These are phyloP conservation scores for Helleia helle DNA, from an alignment of 2,888 invertebrate species.

Conservation along the genomic window DNA sequence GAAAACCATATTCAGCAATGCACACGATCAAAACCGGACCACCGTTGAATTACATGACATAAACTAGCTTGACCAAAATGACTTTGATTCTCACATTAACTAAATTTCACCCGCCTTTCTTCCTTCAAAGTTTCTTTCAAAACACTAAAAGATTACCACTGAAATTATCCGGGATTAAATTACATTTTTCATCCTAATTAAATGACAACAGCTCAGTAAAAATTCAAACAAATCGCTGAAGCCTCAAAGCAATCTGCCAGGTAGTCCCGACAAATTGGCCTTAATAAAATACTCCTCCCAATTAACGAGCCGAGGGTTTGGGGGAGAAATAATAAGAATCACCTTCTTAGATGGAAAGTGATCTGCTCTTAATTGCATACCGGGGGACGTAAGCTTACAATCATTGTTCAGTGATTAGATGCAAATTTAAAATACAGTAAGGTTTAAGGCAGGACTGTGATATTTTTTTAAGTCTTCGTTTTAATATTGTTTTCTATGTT, in stretches of 20 bases:
- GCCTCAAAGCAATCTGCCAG: constrained; percentile 48
- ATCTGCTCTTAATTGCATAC: constrained; percentile 32
- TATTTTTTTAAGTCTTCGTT: no score
- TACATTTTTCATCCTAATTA: constrained; percentile 12
- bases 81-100: no score
- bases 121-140: no score
- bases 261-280: constrained; percentile 65
- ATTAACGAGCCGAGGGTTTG: constrained; percentile 46
- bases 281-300: constrained; percentile 63
- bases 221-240: constrained; percentile 37
- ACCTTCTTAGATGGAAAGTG: constrained; percentile 57
- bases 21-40: no score
- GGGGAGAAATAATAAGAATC: constrained; percentile 61
- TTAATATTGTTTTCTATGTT: no score
- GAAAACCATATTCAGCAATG: no score
- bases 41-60: no score
- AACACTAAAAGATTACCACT: no score
- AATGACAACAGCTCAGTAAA: constrained; percentile 17
- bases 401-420: constrained; percentile 9
- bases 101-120: no score
- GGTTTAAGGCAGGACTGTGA: no score
- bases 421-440: constrained; percentile 7
- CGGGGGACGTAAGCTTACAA: constrained; percentile 17
- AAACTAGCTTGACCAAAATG: no score
- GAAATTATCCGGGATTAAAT: not conserved